phyloP scores from a whole-genome alignment of 2,113 vertebrate species.

The Anoplopoma fimbria region DNA sequence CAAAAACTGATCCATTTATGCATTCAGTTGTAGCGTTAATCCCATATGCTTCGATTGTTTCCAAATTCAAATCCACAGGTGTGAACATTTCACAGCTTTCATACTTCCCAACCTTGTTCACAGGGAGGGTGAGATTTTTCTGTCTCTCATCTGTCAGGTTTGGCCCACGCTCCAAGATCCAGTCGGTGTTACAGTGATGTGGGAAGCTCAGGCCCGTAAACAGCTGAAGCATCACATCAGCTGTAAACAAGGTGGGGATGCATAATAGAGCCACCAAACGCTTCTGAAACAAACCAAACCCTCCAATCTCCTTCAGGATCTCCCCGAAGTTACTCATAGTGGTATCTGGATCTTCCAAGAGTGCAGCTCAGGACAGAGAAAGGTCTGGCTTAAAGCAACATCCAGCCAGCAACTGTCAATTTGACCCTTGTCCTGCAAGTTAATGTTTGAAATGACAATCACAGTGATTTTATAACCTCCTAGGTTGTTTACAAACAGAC shows the following conservation, averaged over 20 bases:
- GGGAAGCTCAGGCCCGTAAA: conserved; percentile 82
- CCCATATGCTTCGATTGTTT: conserved; percentile 80
- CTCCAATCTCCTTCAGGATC: conserved; percentile 85
- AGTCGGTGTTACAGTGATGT: conserved; percentile 88
- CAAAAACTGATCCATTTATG: conserved; percentile 81
- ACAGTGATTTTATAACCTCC: conserved; percentile 14
- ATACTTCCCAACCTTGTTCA: conserved; percentile 65
- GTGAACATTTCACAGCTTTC: conserved; percentile 88
- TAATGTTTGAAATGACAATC: conserved; percentile 66
- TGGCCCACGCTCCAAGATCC: conserved; percentile 81
- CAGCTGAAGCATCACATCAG: conserved; percentile 87
- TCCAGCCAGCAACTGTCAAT: background rate
- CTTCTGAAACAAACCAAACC: conserved; percentile 89
- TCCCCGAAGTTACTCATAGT: conserved; percentile 83
- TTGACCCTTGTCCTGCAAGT: conserved; percentile 20
- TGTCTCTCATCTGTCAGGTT: conserved; percentile 83
- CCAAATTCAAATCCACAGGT: conserved; percentile 82
- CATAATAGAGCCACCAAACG: conserved; percentile 80
- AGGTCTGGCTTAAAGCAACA: background rate
- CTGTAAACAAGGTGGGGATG: conserved; percentile 75
- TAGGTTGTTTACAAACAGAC: conserved; percentile 23
- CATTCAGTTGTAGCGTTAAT: conserved; percentile 84
- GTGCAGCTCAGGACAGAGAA: background rate
- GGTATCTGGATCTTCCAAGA: background rate
- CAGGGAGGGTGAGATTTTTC: conserved; percentile 85